phyloP scores from a whole-genome alignment of 2,797 vertebrate species.

The Fistularia tabacaria region DNA sequence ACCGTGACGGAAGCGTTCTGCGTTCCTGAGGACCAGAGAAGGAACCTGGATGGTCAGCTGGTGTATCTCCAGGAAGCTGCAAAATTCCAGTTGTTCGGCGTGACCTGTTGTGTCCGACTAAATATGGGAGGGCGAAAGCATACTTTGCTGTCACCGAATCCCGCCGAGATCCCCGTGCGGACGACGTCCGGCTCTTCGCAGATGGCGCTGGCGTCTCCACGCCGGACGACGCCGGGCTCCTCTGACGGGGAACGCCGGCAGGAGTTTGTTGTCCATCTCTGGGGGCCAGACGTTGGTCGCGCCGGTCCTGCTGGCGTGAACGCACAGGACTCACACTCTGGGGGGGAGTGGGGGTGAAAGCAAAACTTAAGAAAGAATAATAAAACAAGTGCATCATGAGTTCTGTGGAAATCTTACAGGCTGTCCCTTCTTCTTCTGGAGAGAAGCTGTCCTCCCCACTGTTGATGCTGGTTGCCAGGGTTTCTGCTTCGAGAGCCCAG shows the following conservation, averaged over 20 bases:
- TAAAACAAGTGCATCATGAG: not conserved
- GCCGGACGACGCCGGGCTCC: slow-evolving; percentile 27
- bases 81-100: no score
- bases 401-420: slow-evolving; percentile 37
- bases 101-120: no score
- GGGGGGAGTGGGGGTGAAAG: slow-evolving; percentile 12
- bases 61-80: no score
- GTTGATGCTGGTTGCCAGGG: slow-evolving; percentile 54
- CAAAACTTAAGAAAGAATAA: not conserved
- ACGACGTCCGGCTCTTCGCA: slow-evolving; percentile 9
- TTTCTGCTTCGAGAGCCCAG: slow-evolving; percentile 65
- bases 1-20: slow-evolving; percentile 83
- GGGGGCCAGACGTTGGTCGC: not conserved
- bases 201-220: slow-evolving; percentile 18
- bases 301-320: slow-evolving; percentile 25
- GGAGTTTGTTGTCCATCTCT: slow-evolving; percentile 51
- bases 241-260: slow-evolving; percentile 5
- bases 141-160: slow-evolving; percentile 73
- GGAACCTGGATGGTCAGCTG: no score
- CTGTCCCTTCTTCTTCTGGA: slow-evolving; percentile 55
- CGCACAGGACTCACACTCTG: slow-evolving; percentile 69
- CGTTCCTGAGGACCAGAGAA: slow-evolving; percentile 69
- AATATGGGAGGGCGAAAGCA: not conserved
- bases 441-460: slow-evolving; percentile 38
- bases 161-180: slow-evolving; percentile 24